These are phyloP conservation scores for Apocheima hispidaria DNA, from an alignment of 2,888 invertebrate species.

Conservation along the genomic window DNA sequence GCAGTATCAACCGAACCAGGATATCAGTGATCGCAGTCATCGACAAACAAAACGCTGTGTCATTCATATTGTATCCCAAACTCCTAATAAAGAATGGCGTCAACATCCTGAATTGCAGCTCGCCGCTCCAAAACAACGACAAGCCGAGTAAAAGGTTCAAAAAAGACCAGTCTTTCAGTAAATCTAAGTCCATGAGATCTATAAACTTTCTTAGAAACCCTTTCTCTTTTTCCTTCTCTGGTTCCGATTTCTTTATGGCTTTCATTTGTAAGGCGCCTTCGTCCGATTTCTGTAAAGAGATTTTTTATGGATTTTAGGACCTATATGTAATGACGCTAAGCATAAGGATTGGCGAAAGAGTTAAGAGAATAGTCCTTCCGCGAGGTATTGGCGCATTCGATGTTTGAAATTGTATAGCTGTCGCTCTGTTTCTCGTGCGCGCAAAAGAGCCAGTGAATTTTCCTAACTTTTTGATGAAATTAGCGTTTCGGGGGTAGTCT, in stretches of 20 bases:
- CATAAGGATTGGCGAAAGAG: no score
- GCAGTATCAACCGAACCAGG: constrained; percentile 89
- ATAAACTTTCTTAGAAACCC: constrained; percentile 86
- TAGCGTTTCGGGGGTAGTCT: no score
- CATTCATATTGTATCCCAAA: constrained; percentile 87
- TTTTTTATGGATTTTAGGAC: no score
- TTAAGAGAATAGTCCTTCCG: no score
- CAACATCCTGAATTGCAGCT: constrained; percentile 91
- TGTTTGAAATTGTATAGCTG: no score
- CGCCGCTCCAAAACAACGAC: constrained; percentile 91
- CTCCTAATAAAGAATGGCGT: constrained; percentile 89
- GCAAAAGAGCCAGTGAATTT: no score
- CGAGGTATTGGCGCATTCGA: no score
- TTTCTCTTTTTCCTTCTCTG: constrained; percentile 61
- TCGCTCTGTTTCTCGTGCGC: no score
- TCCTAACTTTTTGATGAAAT: no score
- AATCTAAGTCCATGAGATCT: constrained; percentile 89
- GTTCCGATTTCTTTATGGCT: constrained; percentile 72
- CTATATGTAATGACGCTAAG: no score
- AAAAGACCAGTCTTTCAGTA: constrained; percentile 90
- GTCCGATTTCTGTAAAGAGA: constrained; percentile 71
- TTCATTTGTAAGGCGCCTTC: constrained; percentile 82
- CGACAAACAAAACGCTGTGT: constrained; percentile 91
- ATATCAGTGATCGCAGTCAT: constrained; percentile 92
- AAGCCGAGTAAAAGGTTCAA: constrained; percentile 90